phyloP scores from a whole-genome alignment of 2,888 invertebrate species.

The Polydrusus tereticollis region DNA sequence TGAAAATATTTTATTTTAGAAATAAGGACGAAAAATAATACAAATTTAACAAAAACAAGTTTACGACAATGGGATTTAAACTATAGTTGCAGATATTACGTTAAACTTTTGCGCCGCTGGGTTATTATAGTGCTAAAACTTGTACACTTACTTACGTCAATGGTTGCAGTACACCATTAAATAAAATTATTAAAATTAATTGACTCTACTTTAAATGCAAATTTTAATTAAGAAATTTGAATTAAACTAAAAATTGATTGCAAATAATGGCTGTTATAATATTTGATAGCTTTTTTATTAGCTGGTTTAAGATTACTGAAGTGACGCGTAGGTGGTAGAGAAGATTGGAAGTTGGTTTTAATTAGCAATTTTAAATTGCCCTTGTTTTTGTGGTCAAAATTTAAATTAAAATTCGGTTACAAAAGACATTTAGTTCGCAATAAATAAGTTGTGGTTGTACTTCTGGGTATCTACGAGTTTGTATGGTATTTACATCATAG shows the following conservation, averaged over 20 bases:
- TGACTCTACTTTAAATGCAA: constrained; percentile 8
- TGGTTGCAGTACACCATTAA: neutral
- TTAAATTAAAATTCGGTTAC: neutral
- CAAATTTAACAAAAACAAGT: too few species aligned
- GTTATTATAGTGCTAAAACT: too few species aligned
- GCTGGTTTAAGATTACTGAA: neutral
- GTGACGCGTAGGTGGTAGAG: neutral
- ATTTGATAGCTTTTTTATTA: constrained; percentile 17
- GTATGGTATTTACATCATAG: too few species aligned
- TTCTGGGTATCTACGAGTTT: too few species aligned
- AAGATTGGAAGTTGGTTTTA: constrained; percentile 9
- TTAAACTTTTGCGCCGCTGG: too few species aligned
- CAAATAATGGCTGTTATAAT: constrained; percentile 21
- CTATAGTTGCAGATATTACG: too few species aligned
- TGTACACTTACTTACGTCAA: too few species aligned
- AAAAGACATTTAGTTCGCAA: neutral
- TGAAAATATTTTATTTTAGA: too few species aligned
- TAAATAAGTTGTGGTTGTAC: too few species aligned
- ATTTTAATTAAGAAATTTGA: constrained; percentile 22
- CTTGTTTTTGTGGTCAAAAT: neutral
- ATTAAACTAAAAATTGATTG: constrained; percentile 13
- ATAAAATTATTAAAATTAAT: neutral
- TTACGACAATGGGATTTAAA: too few species aligned
- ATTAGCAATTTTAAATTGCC: constrained; percentile 12
- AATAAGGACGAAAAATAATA: too few species aligned